Conservation (phyloP, 2,797 vertebrate genomes). For the Darevskia nairensis region DNA sequence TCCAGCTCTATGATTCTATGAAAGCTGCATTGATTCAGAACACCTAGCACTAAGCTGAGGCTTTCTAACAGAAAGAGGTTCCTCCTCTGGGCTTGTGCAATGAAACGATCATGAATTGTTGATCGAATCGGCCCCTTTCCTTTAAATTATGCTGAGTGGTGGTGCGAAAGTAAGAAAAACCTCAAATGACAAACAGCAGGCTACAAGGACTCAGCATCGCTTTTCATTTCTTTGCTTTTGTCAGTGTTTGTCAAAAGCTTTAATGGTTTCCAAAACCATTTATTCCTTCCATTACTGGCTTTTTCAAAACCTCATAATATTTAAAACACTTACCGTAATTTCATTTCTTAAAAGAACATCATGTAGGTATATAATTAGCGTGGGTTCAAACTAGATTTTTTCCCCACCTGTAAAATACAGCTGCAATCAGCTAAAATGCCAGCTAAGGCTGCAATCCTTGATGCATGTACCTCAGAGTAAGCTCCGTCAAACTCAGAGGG, state of each 20-base stretch:
- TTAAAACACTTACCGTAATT: neutral
- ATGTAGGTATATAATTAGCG: neutral
- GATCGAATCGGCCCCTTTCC: neutral
- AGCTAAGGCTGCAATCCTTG: neutral
- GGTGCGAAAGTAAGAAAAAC: neutral
- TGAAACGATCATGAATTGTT: neutral
- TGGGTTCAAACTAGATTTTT: neutral
- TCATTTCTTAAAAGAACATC: neutral
- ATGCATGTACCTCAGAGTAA: neutral
- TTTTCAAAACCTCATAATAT: neutral
- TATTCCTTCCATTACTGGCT: neutral
- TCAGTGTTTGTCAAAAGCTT: neutral
- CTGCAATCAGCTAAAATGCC: neutral
- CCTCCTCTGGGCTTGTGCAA: neutral
- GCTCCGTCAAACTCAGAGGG: neutral
- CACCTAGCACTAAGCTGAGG: neutral
- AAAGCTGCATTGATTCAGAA: neutral
- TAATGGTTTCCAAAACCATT: neutral
- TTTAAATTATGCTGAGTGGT: constrained; percentile 8
- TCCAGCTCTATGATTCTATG: too few relatives aligned
- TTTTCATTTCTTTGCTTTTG: neutral
- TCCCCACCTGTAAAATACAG: neutral
- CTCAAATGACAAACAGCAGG: neutral
- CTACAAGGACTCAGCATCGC: neutral
- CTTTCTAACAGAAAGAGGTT: constrained; percentile 8